These are phyloP conservation scores for Cylloceria caligata DNA, from an alignment of 2,888 invertebrate species.

Conservation along the genomic window DNA sequence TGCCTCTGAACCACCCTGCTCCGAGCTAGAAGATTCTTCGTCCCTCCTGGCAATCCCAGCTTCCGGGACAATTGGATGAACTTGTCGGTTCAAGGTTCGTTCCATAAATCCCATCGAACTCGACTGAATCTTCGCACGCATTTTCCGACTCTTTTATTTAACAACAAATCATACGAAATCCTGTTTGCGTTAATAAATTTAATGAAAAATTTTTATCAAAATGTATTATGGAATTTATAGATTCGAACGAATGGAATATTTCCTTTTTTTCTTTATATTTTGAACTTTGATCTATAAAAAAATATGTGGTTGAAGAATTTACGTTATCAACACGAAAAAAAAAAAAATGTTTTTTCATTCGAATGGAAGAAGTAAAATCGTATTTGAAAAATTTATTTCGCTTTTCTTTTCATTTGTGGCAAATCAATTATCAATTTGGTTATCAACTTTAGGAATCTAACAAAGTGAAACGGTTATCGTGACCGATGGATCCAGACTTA, in stretches of 20 bases:
- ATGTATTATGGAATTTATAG: not conserved
- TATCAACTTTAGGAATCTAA: not conserved
- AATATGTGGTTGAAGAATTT: too few species aligned
- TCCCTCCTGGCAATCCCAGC: conserved; percentile 47
- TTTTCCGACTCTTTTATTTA: conserved; percentile 2
- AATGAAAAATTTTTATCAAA: not conserved
- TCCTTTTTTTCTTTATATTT: not conserved
- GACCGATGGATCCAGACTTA: not conserved
- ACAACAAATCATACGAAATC: not conserved
- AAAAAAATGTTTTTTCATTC: not conserved
- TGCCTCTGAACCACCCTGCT: conserved; percentile 46
- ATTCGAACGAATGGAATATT: not conserved
- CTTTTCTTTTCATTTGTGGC: not conserved
- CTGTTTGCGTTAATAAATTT: not conserved
- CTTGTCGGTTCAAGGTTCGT: conserved; percentile 63
- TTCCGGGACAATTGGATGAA: conserved; percentile 69
- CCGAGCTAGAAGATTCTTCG: conserved; percentile 46
- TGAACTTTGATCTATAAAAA: not conserved
- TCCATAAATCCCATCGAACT: conserved; percentile 48
- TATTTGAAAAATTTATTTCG: not conserved
- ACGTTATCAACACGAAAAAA: not conserved
- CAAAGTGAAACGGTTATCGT: not conserved
- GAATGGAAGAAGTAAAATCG: not conserved
- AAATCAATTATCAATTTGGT: not conserved
- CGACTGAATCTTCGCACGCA: conserved; percentile 25